Base-by-base conservation (phyloP, 2,888 invertebrate genomes). In the Endomychus coccineus region DNA sequence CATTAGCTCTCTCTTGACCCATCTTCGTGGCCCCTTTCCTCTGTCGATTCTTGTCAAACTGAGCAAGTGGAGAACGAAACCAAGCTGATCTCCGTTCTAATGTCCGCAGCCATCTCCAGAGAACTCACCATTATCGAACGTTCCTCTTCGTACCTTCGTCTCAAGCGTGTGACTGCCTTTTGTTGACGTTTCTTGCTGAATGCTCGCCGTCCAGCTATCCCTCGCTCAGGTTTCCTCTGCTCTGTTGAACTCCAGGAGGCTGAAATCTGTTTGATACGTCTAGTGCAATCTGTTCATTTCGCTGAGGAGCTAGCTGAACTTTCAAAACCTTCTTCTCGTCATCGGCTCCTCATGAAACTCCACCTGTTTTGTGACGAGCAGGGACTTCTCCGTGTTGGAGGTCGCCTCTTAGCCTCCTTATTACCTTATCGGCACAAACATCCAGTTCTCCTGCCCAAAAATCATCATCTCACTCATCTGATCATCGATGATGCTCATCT, bases 161-260 rank as follows among this genome's bases (percentile, higher is more conserved):
- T n/a, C n/a, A n/a, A n/a, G n/a, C n/a, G n/a, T n/a, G n/a, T n/a
- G n/a, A n/a, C n/a, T n/a, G n/a, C n/a, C n/a, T n/a, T n/a, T n/a
- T n/a, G n/a, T n/a, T n/a, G n/a, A n/a, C n/a, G n/a, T n/a, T n/a
- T n/a, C n/a, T n/a, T n/a, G n/a, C n/a, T n/a, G n/a, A n/a, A 27
- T 28, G n/a, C n/a, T n/a, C n/a, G n/a, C n/a, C n/a, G n/a, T n/a
- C n/a, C n/a, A n/a, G n/a, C n/a, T n/a, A n/a, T 10, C 2, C 28
- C 16, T 29, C 29, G 17, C 16, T 29, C 29, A 11, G 29, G 17
- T 29, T 29, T 29, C 15, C 31, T 31, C 14, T 14, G 5, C 22
- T 31, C 31, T 31, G 9, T 31, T 22, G 31, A 31, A 15, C 22
- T 22, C 14, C 31, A 31, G 14, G 25, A 25, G 14, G 25, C 12